Base-by-base conservation (phyloP, 2,113 vertebrate genomes). In the Petromus typicus region DNA sequence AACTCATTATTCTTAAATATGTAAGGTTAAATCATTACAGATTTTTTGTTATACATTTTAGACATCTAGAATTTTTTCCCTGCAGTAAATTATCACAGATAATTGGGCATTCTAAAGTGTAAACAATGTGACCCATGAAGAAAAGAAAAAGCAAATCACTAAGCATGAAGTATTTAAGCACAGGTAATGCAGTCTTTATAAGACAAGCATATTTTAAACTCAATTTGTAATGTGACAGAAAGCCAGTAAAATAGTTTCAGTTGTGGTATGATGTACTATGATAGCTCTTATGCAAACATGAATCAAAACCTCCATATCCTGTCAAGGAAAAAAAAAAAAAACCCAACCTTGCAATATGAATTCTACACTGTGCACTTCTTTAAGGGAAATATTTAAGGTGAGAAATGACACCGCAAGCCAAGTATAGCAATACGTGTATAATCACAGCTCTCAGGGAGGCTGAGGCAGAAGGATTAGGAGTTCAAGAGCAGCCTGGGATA, bases 221-320 rank as follows among this genome's bases (percentile, higher is more conserved):
- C 95, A 98, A 98, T 98, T 96, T 96, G 91, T 97, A 92, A 95
- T 51, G 5, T 97, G 97, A 97, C 97, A 98, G 97, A 90, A 97
- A 98, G 91, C 67, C 81, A 83, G 96, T 93, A 94, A 96, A 97
- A 94, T 0, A 30, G 93, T 96, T 98, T 95, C 71, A 51, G 84
- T 67, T 88, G 11, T 40, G 40, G 10, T 90, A 75, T 96, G 96
- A 98, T 95, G 43, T 32, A 96, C 90, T 75, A 84, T 32, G 20
- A 93, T 93, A 45, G 94, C 30, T 0, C 95, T 2, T 45, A 82
- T 66, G 63, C 0, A 2, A 86, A 84, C 64, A 64, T 97, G 97
- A 97, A 96, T 98, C 93, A 97, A 96, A 48, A 0, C 6, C 57
- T 89, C 93, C 0, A 0, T 2, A 54, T 78, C 63, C 97, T 0